Percentiles rank a stretch among this genome's conserved stretches.
Evolutionary conservation across 2,113 vertebrate genomes (phyloP).

Genomic region (Cebidichthys violaceus): DNA sequence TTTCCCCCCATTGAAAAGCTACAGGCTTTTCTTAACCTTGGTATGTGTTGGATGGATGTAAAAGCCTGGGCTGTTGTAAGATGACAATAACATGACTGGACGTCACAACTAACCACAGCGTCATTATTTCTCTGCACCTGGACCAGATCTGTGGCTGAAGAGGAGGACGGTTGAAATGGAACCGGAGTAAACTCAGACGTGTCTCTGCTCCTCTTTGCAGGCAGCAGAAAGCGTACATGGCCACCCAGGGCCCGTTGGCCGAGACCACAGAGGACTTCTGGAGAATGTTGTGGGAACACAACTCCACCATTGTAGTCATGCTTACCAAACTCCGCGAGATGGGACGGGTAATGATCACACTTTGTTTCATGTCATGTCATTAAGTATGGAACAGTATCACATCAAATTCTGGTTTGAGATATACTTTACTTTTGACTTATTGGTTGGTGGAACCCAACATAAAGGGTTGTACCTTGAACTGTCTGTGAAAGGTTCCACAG

Average conservation of each 20-base stretch:
- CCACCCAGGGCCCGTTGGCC: slow-evolving; percentile 93
- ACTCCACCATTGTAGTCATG: slow-evolving; percentile 98
- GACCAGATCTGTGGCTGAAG: not conserved
- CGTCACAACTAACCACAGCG: not conserved
- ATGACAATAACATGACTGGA: not conserved
- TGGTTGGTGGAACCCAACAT: too few relatives aligned
- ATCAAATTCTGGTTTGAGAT: not conserved
- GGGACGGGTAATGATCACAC: slow-evolving; percentile 87
- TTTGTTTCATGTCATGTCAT: not conserved
- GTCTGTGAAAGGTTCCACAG: too few relatives aligned
- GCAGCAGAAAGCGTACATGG: slow-evolving; percentile 97
- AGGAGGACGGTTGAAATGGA: not conserved
- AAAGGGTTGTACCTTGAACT: too few relatives aligned
- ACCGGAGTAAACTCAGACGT: slow-evolving; percentile 36
- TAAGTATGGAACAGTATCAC: not conserved
- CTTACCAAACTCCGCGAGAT: slow-evolving; percentile 96
- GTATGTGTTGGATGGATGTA: not conserved
- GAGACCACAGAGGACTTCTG: slow-evolving; percentile 99
- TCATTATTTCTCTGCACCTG: not conserved
- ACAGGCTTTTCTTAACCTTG: not conserved
- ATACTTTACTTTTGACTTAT: not conserved
- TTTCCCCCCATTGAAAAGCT: not conserved
- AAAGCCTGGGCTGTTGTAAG: not conserved
- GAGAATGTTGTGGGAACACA: slow-evolving; percentile 99
- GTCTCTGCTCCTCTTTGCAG: slow-evolving; percentile 76